Evolutionary conservation across 2,888 invertebrate genomes (phyloP), one percentile per base, ranked within the genome.

Genomic region (Pandemis cinnamomeana): DNA sequence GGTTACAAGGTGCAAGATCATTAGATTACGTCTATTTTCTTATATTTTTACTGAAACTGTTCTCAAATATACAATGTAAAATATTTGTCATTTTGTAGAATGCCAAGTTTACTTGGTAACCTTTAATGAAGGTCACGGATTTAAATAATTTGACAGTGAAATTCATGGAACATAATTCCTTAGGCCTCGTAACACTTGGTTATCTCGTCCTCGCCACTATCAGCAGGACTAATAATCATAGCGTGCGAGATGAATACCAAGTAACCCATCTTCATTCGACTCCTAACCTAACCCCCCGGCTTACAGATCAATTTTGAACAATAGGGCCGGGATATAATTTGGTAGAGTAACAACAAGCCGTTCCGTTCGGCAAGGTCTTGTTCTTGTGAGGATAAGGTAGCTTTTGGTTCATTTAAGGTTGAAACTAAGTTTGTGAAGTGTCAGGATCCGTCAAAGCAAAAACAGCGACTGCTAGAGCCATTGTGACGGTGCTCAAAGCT

Each of bases 401-500:
- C 15, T 7, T 74, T 71, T 62, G 13, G 53, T 36, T 15, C 41
- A 55, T 10, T 0, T n/a, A 7, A 62, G 61, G 7, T 15, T 13
- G 42, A 13, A 46, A n/a, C 42, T 66, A 66, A 60, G 11, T 36
- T 64, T 27, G 72, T 27, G 48, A 42, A 66, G 15, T 60, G 36
- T 11, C 60, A 72, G 72, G 68, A 71, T 67, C 36, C 74, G 71
- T 78, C 77, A 77, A 78, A 78, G 77, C 77, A 71, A 69, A 71
- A 74, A 72, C 75, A 75, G 68, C 74, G 72, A 76, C 77, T 82
- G 82, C 77, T 79, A 79, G 78, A 72, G 77, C 79, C 80, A 88
- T 87, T 88, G 87, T 87, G 77, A 82, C 67, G 76, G 75, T 78
- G 75, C 84, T 87, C 87, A 87, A 87, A 87, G 87, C 81, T 74